Evolutionary conservation across 1,140 invertebrate species (phyloP).

Genomic region (Triops cancriformis): DNA sequence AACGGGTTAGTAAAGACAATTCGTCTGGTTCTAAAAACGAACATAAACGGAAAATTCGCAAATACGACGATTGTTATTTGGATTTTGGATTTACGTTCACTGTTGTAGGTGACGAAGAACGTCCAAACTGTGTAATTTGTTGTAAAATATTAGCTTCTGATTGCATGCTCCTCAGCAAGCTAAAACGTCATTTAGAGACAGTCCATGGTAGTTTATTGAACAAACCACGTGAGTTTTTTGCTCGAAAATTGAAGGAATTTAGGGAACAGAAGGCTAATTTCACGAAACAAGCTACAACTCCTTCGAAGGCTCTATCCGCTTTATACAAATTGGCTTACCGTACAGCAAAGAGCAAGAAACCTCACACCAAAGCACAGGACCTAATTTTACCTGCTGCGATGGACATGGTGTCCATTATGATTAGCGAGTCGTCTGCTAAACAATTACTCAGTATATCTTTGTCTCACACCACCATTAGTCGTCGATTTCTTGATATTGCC

Average conservation of each 20-base stretch:
- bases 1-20: background rate
- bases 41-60: background rate
- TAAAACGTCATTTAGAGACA: conserved; percentile 21
- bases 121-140: conserved; percentile 24
- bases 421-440: conserved; percentile 25
- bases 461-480: conserved; percentile 24
- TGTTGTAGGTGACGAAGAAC: too few species aligned
- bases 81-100: background rate
- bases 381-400: too few species aligned
- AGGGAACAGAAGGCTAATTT: too few species aligned
- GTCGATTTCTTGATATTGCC: conserved; percentile 15
- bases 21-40: background rate
- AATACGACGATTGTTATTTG: conserved; percentile 18
- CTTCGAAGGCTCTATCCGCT: background rate
- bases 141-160: conserved; percentile 23
- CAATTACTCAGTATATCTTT: conserved; percentile 15
- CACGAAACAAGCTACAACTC: background rate
- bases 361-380: too few species aligned
- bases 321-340: background rate
- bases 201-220: background rate
- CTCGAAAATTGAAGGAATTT: too few species aligned
- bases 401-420: too few species aligned
- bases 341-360: too few species aligned
- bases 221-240: conserved; percentile 13
- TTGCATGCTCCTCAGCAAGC: conserved; percentile 24